Conservation (phyloP, 2,113 vertebrate species). For the Petromus typicus region DNA sequence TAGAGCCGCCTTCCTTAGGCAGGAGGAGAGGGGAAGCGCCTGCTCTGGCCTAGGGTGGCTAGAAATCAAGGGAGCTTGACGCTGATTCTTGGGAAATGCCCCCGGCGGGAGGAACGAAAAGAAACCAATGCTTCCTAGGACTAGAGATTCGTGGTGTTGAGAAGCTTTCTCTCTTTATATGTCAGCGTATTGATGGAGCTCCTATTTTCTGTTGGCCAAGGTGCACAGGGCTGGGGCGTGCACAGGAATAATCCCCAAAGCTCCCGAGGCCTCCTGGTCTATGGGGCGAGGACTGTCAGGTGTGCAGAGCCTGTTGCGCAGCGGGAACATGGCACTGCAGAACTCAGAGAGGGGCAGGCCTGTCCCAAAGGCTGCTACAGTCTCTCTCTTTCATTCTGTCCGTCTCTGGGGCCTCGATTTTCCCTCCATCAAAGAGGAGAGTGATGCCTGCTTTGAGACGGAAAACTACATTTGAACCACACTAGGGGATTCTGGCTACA, state of each 20-base stretch:
- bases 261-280: neutral
- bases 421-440: neutral
- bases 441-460: neutral
- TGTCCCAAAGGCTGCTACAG: neutral
- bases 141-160: neutral
- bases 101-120: neutral
- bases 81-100: neutral
- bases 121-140: neutral
- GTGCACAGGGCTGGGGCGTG: neutral
- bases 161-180: neutral
- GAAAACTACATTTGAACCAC: slow-evolving; percentile 3
- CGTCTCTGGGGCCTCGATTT: neutral
- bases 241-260: neutral
- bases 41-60: neutral
- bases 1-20: neutral
- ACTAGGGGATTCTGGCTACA: neutral
- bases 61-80: neutral
- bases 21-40: neutral
- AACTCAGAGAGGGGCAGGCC: neutral
- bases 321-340: neutral
- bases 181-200: neutral
- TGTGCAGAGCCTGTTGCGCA: too few species aligned
- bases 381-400: neutral
- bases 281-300: neutral
- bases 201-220: neutral